Evolutionary conservation across 2,888 invertebrate genomes (phyloP).

Genomic region (Eupithecia centaureata): DNA sequence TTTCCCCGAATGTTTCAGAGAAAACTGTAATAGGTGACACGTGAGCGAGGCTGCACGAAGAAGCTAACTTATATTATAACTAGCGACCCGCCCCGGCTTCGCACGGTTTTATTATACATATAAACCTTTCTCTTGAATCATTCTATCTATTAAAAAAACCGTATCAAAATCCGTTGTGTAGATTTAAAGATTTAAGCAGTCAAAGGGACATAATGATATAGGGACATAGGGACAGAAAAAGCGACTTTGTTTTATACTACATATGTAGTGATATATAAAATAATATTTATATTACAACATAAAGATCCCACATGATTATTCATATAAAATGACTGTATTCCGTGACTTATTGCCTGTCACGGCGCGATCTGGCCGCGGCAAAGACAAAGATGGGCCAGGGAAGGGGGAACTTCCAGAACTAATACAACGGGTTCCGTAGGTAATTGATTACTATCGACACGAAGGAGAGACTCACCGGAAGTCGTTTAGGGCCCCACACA

Average conservation of each 20-base stretch:
- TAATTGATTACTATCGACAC: constrained; percentile 14
- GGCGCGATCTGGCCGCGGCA: constrained; percentile 55
- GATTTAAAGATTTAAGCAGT: no score
- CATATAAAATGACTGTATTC: constrained; percentile 50
- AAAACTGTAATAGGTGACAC: background rate
- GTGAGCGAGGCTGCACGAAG: background rate
- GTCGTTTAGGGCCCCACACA: constrained; percentile 6
- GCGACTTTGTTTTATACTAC: no score
- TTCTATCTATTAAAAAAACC: no score
- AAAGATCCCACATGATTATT: constrained; percentile 48
- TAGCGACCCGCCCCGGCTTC: no score
- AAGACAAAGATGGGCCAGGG: constrained; percentile 59
- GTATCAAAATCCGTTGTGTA: no score
- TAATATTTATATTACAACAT: constrained; percentile 27
- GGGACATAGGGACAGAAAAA: no score
- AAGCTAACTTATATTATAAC: background rate
- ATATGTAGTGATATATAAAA: no score
- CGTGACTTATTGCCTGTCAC: constrained; percentile 59
- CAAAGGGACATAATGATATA: no score
- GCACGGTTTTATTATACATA: no score
- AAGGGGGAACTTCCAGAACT: constrained; percentile 4
- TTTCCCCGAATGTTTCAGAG: background rate
- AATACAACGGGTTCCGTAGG: constrained; percentile 43
- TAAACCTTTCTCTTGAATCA: no score
- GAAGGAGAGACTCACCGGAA: constrained; percentile 8